Percentiles rank a stretch among this genome's conserved stretches.
phyloP scores from a whole-genome alignment of 2,888 invertebrate species.

The Caenorhabditis wallacei region DNA sequence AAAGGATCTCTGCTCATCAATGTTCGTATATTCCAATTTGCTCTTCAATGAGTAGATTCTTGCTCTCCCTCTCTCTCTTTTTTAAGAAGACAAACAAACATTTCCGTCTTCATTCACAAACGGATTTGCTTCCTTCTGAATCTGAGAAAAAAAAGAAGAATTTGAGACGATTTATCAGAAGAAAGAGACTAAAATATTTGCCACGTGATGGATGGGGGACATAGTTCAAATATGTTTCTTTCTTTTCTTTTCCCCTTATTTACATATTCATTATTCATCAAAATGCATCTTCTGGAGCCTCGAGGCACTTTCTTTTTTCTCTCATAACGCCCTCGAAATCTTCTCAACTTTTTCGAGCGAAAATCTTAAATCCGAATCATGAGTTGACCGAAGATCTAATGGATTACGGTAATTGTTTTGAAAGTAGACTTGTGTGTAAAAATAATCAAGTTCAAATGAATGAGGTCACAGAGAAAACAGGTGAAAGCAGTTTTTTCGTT shows the following conservation, averaged over 20 bases:
- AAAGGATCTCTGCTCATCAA: conserved; percentile 26
- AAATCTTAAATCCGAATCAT: not conserved
- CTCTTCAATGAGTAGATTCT: conserved; percentile 13
- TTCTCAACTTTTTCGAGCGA: not conserved
- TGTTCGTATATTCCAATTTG: conserved; percentile 14
- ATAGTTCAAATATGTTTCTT: conserved; percentile 25
- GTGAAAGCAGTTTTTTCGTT: not conserved
- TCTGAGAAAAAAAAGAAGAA: conserved; percentile 20
- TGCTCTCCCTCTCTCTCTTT: too few species aligned
- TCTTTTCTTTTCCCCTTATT: not conserved
- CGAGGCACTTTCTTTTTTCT: conserved; percentile 20
- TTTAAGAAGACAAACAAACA: conserved; percentile 33
- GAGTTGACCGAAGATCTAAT: not conserved
- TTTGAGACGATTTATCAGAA: conserved; percentile 7
- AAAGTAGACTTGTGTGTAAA: too few species aligned
- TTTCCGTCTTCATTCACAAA: conserved; percentile 19
- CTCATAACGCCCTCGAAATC: conserved; percentile 13
- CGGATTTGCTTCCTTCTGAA: conserved; percentile 22
- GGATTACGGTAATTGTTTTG: not conserved
- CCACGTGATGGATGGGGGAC: conserved; percentile 8
- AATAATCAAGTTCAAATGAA: not conserved
- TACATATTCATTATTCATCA: conserved; percentile 39
- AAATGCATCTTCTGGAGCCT: conserved; percentile 18
- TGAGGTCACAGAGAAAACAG: not conserved
- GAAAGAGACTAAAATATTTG: not conserved